Evolutionary conservation across 2,888 invertebrate species (phyloP).

Genomic region (Harpagoxenus sublaevis): DNA sequence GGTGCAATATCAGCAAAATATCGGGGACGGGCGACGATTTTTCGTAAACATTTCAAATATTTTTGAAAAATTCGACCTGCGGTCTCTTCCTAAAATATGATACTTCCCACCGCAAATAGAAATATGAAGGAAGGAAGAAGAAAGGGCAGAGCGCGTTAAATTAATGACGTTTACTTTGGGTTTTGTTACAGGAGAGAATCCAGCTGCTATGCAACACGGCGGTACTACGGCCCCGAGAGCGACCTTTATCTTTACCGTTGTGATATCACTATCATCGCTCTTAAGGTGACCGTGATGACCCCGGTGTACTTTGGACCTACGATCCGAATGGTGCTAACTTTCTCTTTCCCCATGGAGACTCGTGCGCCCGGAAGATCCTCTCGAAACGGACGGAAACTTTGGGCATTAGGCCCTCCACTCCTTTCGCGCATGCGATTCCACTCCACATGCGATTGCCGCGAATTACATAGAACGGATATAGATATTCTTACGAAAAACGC

Average conservation of each 20-base stretch:
- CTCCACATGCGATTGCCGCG: slow-evolving; percentile 3
- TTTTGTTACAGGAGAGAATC: slow-evolving; percentile 84
- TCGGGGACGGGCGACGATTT: slow-evolving; percentile 22
- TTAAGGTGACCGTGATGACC: slow-evolving; percentile 85
- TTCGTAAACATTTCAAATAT: slow-evolving; percentile 34
- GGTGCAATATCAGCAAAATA: slow-evolving; percentile 32
- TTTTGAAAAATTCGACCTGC: slow-evolving; percentile 26
- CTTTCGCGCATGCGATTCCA: slow-evolving; percentile 4
- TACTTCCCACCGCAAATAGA: not conserved
- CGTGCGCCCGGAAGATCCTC: slow-evolving; percentile 27
- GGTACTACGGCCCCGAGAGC: slow-evolving; percentile 76
- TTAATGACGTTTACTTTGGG: slow-evolving; percentile 7
- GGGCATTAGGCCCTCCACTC: slow-evolving; percentile 13
- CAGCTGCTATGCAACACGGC: slow-evolving; percentile 85
- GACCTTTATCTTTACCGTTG: slow-evolving; percentile 77
- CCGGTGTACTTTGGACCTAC: slow-evolving; percentile 57
- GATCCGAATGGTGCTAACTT: slow-evolving; percentile 75
- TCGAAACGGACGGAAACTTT: slow-evolving; percentile 23
- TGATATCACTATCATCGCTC: slow-evolving; percentile 77
- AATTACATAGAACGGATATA: not conserved
- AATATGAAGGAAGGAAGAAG: not conserved
- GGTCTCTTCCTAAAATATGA: slow-evolving; percentile 1
- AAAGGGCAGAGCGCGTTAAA: not conserved
- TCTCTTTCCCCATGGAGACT: slow-evolving; percentile 44
- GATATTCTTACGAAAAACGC: not conserved